A percentile compares a stretch with the other conserved stretches of the same genome.
Evolutionary conservation across 2,797 vertebrate genomes (phyloP).

Genomic region (Artibeus lituratus): DNA sequence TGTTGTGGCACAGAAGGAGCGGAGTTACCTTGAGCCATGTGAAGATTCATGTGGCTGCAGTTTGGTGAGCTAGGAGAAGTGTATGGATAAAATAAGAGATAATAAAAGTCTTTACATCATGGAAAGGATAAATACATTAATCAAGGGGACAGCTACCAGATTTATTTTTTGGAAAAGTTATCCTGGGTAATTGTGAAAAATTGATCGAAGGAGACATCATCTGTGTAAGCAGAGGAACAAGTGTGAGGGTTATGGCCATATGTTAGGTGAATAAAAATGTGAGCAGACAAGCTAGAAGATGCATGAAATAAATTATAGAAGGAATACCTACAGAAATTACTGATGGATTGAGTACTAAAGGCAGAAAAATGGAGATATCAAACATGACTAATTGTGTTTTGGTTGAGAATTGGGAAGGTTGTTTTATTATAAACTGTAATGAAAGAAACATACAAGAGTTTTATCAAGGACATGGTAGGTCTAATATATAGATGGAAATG

Average conservation of each 20-base stretch:
- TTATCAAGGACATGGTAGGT: background rate
- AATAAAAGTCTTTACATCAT: background rate
- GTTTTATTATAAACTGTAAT: background rate
- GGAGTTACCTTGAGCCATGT: background rate
- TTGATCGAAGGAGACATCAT: background rate
- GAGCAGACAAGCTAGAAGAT: background rate
- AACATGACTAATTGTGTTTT: background rate
- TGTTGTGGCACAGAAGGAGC: background rate
- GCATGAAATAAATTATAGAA: background rate
- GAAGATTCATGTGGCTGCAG: background rate
- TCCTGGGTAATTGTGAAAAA: background rate
- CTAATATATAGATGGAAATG: background rate
- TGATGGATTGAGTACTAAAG: background rate
- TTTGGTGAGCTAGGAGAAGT: background rate
- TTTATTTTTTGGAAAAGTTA: background rate
- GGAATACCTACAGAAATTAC: background rate
- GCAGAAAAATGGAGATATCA: background rate
- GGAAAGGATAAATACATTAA: background rate
- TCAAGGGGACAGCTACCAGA: background rate
- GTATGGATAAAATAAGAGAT: background rate
- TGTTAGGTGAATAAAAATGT: background rate
- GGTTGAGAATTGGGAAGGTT: background rate
- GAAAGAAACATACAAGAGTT: background rate
- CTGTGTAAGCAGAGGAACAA: background rate
- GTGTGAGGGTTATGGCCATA: background rate